Evolutionary conservation across 2,888 invertebrate genomes (phyloP), one percentile per base, ranked within the genome.

Genomic region (Trisateles emortualis): DNA sequence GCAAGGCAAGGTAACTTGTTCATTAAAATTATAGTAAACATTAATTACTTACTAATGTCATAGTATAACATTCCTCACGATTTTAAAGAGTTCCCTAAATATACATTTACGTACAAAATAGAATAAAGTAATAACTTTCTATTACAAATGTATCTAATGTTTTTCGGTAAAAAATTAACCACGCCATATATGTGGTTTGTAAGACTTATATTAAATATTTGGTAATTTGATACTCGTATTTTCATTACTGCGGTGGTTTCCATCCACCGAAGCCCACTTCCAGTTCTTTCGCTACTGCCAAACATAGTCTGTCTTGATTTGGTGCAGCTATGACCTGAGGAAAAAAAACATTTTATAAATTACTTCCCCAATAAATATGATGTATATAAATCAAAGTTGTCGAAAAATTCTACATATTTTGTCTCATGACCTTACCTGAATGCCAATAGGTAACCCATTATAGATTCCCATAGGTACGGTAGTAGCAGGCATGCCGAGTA

Each of bases 261-360:
- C 98, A 98, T 0, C 98, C 98, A 0, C 97, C 97, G 83, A 97
- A 97, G 8, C 93, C 95, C 32, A 89, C 89, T 78, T 98, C 97
- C 35, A 98, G 81, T 72, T 96, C 96, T 60, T 92, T 90, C 1
- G 98, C 98, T 3, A 98, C 95, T 0, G 96, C 96, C 16, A 98
- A 82, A 57, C 97, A 96, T 6, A 98, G 84, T 51, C 96, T 93
- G 83, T 98, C 98, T 77, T 96, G 95, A 80, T 96, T 88, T 16
- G 95, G 95, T 0, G 94, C 95, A 0, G 96, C 96, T 52, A 97
- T 94, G 1, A 96, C 94, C 95, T 96, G 81, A 3, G n/a, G n/a
- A 84, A 82, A 30, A 11, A 4, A 19, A 33, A 47, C 4, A 26
- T 6, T 5, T 19, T 19, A n/a, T 26, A 8, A 26, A 26, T 26